A percentile compares a stretch with the other conserved stretches of the same genome.
Evolutionary conservation across 2,888 invertebrate genomes (phyloP).

Genomic region (Drosophila subsilvestris): DNA sequence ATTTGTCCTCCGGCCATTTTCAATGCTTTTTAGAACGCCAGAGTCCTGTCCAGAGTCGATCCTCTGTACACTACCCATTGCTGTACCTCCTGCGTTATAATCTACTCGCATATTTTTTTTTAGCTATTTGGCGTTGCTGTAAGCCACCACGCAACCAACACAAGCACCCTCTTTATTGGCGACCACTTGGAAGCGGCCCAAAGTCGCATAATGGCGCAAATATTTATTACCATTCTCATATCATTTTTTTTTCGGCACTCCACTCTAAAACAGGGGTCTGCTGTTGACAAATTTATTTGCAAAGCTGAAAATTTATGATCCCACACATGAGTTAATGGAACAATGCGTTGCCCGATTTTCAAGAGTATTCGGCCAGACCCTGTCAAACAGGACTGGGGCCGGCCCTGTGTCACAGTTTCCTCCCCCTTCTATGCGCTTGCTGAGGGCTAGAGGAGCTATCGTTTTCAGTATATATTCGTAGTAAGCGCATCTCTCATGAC

Average conservation of each 20-base stretch:
- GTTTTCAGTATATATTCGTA: too few species aligned
- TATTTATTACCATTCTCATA: conserved; percentile 74
- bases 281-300: conserved; percentile 65
- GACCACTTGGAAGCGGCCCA: conserved; percentile 64
- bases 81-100: not conserved
- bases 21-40: conserved; percentile 54
- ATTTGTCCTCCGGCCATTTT: conserved; percentile 69
- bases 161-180: conserved; percentile 15
- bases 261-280: not conserved
- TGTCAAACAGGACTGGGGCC: too few species aligned
- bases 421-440: not conserved
- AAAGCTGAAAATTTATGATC: conserved; percentile 76
- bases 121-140: conserved; percentile 64
- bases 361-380: conserved; percentile 28
- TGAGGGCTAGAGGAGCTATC: too few species aligned
- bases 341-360: conserved; percentile 53
- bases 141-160: conserved; percentile 14
- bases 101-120: conserved; percentile 63
- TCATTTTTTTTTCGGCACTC: conserved; percentile 26
- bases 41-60: conserved; percentile 3
- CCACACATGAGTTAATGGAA: conserved; percentile 76
- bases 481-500: not conserved
- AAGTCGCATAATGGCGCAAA: conserved; percentile 69
- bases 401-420: not conserved
- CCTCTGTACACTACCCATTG: not conserved